Percentiles rank a stretch among this genome's conserved stretches.
phyloP scores from a whole-genome alignment of 2,113 vertebrate genomes.

The Zapornia atra region DNA sequence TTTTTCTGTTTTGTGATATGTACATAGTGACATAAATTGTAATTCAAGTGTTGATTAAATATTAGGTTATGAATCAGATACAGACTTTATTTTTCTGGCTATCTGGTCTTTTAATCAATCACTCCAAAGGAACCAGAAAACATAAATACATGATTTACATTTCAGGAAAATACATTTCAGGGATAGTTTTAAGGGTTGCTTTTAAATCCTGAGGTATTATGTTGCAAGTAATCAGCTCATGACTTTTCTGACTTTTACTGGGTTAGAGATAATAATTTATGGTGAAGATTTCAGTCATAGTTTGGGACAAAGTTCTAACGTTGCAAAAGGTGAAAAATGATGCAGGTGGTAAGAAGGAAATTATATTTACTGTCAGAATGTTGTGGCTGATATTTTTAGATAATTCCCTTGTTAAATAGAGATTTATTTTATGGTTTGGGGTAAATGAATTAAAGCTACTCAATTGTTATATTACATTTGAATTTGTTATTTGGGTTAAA shows the following conservation, averaged over 20 bases:
- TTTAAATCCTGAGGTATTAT: background rate
- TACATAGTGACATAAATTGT: background rate
- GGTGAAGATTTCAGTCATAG: background rate
- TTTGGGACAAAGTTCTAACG: background rate
- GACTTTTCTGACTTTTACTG: background rate
- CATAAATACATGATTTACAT: background rate
- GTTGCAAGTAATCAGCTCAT: background rate
- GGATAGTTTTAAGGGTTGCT: background rate
- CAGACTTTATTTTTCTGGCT: background rate
- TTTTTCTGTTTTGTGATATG: background rate
- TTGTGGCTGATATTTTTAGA: background rate
- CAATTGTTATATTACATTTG: background rate
- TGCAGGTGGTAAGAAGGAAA: background rate
- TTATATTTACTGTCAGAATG: background rate
- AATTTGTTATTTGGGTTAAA: constrained; percentile 41
- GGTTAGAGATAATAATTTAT: background rate
- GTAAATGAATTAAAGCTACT: constrained; percentile 15
- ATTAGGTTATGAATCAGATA: background rate
- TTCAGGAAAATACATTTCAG: background rate
- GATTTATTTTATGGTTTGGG: background rate
- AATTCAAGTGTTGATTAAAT: background rate
- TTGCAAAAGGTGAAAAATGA: background rate
- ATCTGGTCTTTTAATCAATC: background rate
- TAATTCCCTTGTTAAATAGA: constrained; percentile 23
- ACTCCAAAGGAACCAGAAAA: background rate